A percentile compares a stretch with the other conserved stretches of the same genome.
These are phyloP conservation scores for Hemiprocne comata DNA, from an alignment of 2,113 vertebrate genomes.

Conservation along the genomic window DNA sequence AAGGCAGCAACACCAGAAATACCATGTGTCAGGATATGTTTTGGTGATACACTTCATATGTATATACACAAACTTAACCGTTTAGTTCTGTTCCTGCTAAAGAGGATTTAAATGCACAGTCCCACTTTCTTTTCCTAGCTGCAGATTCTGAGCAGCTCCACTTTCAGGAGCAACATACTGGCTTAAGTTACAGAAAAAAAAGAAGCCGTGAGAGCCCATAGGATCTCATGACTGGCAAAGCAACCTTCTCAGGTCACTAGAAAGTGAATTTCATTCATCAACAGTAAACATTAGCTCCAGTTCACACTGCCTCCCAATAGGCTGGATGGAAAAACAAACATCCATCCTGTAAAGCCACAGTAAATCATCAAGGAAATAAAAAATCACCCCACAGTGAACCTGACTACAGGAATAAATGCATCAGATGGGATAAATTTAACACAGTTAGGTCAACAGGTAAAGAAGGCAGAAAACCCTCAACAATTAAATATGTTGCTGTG, in stretches of 20 bases:
- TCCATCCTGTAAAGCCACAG: neutral
- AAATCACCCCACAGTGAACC: neutral
- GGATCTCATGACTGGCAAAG: neutral
- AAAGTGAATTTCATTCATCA: neutral
- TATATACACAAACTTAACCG: neutral
- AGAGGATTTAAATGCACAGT: neutral
- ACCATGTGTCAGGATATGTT: neutral
- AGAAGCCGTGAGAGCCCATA: neutral
- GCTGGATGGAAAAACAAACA: neutral
- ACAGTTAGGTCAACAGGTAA: conserved; percentile 33
- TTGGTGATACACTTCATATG: neutral
- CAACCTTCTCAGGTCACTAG: neutral
- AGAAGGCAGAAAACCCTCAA: conserved; percentile 14
- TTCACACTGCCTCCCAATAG: neutral
- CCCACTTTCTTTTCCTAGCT: neutral
- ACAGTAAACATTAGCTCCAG: neutral
- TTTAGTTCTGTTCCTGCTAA: neutral
- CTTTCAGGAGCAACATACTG: neutral
- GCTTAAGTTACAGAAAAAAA: neutral
- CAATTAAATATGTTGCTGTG: neutral
- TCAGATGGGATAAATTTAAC: conserved; percentile 12
- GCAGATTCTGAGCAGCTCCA: neutral
- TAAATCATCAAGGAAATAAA: neutral
- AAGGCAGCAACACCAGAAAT: neutral
- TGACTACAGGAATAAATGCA: neutral